Base-by-base conservation (phyloP, 1,140 invertebrate genomes). In the Anthonomus grandis region DNA sequence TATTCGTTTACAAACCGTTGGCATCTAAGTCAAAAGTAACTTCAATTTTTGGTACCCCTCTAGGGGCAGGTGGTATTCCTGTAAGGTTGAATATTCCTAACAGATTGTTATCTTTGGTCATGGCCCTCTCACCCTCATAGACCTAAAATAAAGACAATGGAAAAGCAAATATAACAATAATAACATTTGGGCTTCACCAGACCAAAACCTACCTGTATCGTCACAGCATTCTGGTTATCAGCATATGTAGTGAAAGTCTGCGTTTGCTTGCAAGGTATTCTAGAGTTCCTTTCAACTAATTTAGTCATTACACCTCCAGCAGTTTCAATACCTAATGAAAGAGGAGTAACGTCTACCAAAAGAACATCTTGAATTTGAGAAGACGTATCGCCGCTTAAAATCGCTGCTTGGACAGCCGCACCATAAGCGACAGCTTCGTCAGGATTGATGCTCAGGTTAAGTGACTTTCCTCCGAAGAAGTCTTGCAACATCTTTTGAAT, bases 1-100 rank as follows among this genome's bases (percentile, higher is more conserved):
- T 2, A 21, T 12, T 18, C 9, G 1, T 23, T 22, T 15, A 21
- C 21, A n/a, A 44, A 25, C 89, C 88, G 68, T 90, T 89, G 6
- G 86, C 86, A 61, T 90, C 88, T 39, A 91, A 75, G 68, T 90
- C 86, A 63, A 91, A 91, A 0, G 86, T 86, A 2, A 89, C 83
- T 73, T 92, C 89, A 69, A 97, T 94, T 78, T 96, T 91, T 17
- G 93, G 93, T 0, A 95, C 91, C 54, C 94, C 94, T 45, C 94
- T 81, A 0, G 93, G 93, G 60, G 93, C 73, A 67, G 81, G 83
- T 15, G 86, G 82, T 46, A 87, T 85, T 18, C 83, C 84, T 15
- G 76, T 78, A 12, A 79, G 25, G 67, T 84, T 80, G 66, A 87
- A 86, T 48, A 80, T 84, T 22, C 85, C 84, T 24, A 73, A 49